Conservation (phyloP, 2,888 invertebrate genomes). For the Campoplex nolae region DNA sequence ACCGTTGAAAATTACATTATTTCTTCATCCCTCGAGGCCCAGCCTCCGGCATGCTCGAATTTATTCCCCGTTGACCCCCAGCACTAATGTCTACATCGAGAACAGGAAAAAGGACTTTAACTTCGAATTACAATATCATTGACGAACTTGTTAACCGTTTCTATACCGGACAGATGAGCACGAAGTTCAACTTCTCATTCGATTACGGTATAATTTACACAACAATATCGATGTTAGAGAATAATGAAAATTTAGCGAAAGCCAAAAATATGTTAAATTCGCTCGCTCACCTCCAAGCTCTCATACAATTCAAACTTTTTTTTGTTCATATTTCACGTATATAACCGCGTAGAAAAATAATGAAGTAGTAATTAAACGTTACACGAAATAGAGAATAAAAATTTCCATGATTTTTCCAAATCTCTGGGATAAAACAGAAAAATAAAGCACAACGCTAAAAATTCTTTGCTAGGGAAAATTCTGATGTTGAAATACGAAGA, state of each 20-base stretch:
- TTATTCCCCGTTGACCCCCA: constrained; percentile 37
- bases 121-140: constrained; percentile 14
- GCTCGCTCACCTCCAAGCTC: not conserved
- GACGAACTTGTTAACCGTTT: constrained; percentile 3
- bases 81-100: not conserved
- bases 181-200: not conserved
- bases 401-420: too few relatives aligned
- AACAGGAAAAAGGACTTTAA: constrained; percentile 5
- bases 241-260: not conserved
- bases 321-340: not conserved
- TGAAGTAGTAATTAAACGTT: too few relatives aligned
- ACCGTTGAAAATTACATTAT: constrained; percentile 11
- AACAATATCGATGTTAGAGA: not conserved
- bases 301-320: not conserved
- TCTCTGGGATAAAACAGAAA: too few relatives aligned
- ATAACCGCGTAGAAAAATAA: not conserved
- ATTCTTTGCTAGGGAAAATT: not conserved
- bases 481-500: not conserved
- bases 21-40: constrained; percentile 33
- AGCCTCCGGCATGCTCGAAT: constrained; percentile 29
- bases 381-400: too few relatives aligned
- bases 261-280: not conserved
- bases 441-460: too few relatives aligned
- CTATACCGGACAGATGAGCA: not conserved
- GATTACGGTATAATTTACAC: not conserved